Base-by-base conservation (phyloP, 2,888 invertebrate genomes). In the Baccha elongata region DNA sequence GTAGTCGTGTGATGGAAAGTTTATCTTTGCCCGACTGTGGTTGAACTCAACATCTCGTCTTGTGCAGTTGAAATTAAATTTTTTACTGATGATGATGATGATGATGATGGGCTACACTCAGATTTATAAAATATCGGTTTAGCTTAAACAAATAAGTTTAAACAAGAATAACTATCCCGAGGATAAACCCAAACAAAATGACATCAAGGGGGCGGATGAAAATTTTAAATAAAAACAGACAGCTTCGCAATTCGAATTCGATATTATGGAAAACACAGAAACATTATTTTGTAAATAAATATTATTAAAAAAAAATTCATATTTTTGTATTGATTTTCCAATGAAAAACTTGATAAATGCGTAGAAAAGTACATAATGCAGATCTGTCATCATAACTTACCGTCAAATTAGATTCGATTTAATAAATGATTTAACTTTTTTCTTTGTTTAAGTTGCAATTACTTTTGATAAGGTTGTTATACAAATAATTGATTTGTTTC, bases 281-380 rank as follows among this genome's bases (percentile, higher is more conserved):
- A n/a, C n/a, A n/a, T n/a, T n/a, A n/a, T n/a, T n/a, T n/a, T n/a
- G n/a, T n/a, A n/a, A 26, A 26, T 4, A 26, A 26, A 26, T 26
- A 3, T 26, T 3, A 8, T 10, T 10, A 11, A 8, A 65, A 40
- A 29, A 7, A 32, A 44, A 46, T 52, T 37, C 7, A 7, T 6
- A 26, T 26, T 26, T 26, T 32, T 32, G 4, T 8, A 58, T 58
- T 58, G 58, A 58, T 72, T 80, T 79, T 74, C 48, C 80, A 74
- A 58, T 46, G 64, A 29, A 55, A 15, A 26, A 3, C 5, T 0
- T 10, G 55, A 42, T 35, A 52, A 55, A 69, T 69, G 74, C 80
- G 74, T 74, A 80, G 68, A 74, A 73, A 35, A 23, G 7, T n/a
- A n/a, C n/a, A 8, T 32, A 8, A 32, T 32, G 29, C 29, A 32